Evolutionary conservation across 2,113 vertebrate species (phyloP), one percentile per base, ranked within the genome.

Genomic region (Anas platyrhynchos): DNA sequence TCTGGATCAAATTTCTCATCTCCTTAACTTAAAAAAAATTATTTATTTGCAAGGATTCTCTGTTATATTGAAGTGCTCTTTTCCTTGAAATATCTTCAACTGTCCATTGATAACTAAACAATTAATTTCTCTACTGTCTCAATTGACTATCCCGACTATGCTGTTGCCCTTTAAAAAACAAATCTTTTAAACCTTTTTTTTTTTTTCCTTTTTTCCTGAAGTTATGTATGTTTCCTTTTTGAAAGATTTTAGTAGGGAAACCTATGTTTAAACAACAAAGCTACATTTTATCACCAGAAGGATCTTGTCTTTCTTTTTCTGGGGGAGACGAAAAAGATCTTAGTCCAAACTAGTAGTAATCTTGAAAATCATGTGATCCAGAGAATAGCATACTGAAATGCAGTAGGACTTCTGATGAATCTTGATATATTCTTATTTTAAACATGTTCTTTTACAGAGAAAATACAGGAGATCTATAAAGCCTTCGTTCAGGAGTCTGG

Each of bases 401-500:
- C 52, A 90, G 36, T 20, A 71, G 36, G n/a, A 66, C 23, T 91
- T 77, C 18, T 43, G 38, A 68, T 1, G 1, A 32, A 38, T 16
- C 3, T 4, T 36, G 38, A 68, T 55, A n/a, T 44, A n/a, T 87
- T 89, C 73, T 83, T 88, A 67, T 56, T 89, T 72, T 38, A 76
- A 91, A 95, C 59, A 7, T 81, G 71, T 74, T 80, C 26, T 68
- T 44, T 76, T 66, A 23, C 97, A 99, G 99, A 99, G 97, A 99
- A 99, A 97, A 99, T 99, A 91, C 98, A 99, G 83, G 99, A 99
- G 92, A 98, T 99, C 88, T 99, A 99, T 93, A 99, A 99, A 97
- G 98, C 98, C 46, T 99, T 99, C 80, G 97, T 99, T 79, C 98
- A 99, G 75, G 99, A 99, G 89, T 99, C 99, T 31, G 99, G 99